These are phyloP conservation scores for Podargus strigoides DNA, from an alignment of 2,797 vertebrate species.

Conservation along the genomic window DNA sequence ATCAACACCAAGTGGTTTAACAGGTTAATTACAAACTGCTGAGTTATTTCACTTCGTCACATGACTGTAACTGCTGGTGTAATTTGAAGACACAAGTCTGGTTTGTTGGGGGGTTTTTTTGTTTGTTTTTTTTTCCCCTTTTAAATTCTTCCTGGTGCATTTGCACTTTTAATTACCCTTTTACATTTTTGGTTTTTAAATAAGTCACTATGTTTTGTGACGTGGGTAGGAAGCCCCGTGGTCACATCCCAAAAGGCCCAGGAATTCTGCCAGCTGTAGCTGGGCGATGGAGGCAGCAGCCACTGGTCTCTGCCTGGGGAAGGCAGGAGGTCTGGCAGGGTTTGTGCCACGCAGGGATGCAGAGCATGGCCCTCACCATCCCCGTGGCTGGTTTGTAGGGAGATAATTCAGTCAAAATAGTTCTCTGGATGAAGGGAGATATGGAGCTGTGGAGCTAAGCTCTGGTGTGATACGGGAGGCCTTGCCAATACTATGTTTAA, in stretches of 20 bases:
- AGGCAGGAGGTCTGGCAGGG: fast-evolving
- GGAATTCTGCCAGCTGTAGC: background rate
- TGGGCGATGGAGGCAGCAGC: fast-evolving
- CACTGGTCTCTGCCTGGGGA: fast-evolving
- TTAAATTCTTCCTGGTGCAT: background rate
- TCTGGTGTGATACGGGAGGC: background rate
- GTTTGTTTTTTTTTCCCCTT: fast-evolving
- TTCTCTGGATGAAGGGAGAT: background rate
- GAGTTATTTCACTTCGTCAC: background rate
- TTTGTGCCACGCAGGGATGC: no score
- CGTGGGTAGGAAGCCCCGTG: fast-evolving
- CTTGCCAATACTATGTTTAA: fast-evolving
- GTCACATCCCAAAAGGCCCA: fast-evolving
- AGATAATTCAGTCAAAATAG: fast-evolving
- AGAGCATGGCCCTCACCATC: fast-evolving
- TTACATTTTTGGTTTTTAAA: no score
- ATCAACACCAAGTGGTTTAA: fast-evolving
- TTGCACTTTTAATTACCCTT: background rate
- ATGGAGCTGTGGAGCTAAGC: fast-evolving
- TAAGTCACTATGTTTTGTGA: background rate
- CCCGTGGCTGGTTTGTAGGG: background rate
- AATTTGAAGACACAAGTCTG: fast-evolving
- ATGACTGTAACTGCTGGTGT: fast-evolving
- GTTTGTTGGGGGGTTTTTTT: no score
- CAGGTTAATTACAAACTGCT: fast-evolving